Base-by-base conservation (phyloP, 2,113 vertebrate species). In the Hippocampus zosterae region DNA sequence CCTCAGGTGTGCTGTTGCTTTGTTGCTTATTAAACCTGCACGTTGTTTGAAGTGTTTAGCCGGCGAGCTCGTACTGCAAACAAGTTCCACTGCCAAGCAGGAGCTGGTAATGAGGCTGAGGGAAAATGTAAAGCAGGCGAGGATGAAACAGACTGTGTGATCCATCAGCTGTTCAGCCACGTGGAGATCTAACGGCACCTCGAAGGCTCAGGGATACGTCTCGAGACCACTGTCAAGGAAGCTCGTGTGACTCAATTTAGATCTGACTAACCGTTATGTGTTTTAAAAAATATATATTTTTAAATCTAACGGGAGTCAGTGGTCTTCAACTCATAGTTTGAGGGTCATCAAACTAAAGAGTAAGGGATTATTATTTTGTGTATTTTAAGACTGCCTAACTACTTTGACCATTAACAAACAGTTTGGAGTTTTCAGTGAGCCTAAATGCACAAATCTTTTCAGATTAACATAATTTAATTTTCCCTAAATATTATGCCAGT, bases 61-160 rank as follows among this genome's bases (percentile, higher is more conserved):
- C 76, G 84, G 71, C n/a, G 63, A 78, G 79, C 79, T 76, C 79
- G 87, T 88, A n/a, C 13, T 23, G 61, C 60, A 89, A 90, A 91
- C 85, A 85, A 74, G 79, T 86, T 88, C 77, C 12, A 59, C 78
- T 84, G 86, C 80, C 84, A 82, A 72, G 76, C 71, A 11, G 75
- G 73, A 60, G 46, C 73, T 65, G 15, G 74, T 90, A 91, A 92
- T 90, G 87, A 91, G 87, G 72, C 85, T 77, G 69, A 11, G 82
- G 84, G 84, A 85, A 91, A 87, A 88, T 89, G 87, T 89, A 91
- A 90, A 88, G 79, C 81, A 82, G 87, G 73, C 65, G 41, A 64
- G 87, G 90, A 91, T 88, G 87, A 90, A 89, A 90, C 87, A 81
- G 85, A 86, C 88, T 89, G 77, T 87, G 82, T 80, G 79, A 87